phyloP scores from a whole-genome alignment of 1,140 invertebrate species.

The Aethina tumida region DNA sequence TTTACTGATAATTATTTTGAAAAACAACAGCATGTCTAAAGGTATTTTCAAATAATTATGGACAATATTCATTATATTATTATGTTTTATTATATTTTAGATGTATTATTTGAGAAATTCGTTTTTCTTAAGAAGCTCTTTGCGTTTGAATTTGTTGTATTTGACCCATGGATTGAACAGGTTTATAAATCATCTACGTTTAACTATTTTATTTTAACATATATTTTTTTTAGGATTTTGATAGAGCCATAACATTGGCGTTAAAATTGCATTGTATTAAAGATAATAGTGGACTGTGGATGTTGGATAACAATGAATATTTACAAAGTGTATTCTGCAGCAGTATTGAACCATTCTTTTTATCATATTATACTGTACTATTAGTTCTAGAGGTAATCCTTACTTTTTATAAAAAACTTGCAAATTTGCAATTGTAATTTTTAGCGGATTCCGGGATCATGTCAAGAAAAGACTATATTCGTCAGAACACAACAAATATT shows the following conservation, averaged over 20 bases:
- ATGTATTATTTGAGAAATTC: conserved; percentile 30
- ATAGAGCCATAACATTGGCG: conserved; percentile 38
- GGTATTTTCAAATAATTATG: conserved; percentile 22
- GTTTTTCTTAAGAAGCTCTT: conserved; percentile 42
- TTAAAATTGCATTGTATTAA: conserved; percentile 36
- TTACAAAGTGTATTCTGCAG: conserved; percentile 39
- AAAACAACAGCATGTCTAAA: conserved; percentile 21
- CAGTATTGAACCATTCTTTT: conserved; percentile 41
- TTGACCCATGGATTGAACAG: conserved; percentile 26
- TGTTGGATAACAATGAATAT: conserved; percentile 35
- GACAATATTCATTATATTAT: background rate
- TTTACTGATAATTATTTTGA: conserved; percentile 41
- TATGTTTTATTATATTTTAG: conserved; percentile 35
- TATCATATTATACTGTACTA: conserved; percentile 36
- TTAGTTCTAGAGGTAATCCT: conserved; percentile 30
- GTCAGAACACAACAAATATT: conserved; percentile 39
- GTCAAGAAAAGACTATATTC: conserved; percentile 38
- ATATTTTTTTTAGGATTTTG: conserved; percentile 41
- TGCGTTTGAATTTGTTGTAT: conserved; percentile 45
- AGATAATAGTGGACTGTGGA: conserved; percentile 21
- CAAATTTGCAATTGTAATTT: conserved; percentile 23
- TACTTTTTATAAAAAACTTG: conserved; percentile 13
- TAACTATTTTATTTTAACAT: conserved; percentile 17
- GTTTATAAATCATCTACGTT: conserved; percentile 20
- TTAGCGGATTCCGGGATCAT: conserved; percentile 26